Conservation (phyloP, 2,888 invertebrate genomes). For the Yponomeuta cagnagella region DNA sequence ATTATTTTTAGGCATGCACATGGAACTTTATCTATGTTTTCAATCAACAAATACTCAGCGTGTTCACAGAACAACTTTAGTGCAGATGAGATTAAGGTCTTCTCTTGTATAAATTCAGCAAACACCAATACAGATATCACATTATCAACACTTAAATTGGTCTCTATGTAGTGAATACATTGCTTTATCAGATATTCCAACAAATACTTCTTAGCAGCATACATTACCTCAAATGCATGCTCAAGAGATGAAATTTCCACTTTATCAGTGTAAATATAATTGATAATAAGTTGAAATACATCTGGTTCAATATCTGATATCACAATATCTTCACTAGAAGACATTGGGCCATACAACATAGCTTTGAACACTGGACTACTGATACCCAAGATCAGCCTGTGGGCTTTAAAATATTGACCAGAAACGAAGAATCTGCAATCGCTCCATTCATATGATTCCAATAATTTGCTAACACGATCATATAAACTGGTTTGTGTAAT, state of each 20-base stretch:
- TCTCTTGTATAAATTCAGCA: constrained; percentile 75
- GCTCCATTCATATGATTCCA: constrained; percentile 71
- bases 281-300: constrained; percentile 76
- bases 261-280: constrained; percentile 78
- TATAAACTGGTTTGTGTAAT: constrained; percentile 52
- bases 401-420: constrained; percentile 71
- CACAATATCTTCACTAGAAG: constrained; percentile 61
- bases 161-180: constrained; percentile 71
- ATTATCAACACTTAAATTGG: constrained; percentile 74
- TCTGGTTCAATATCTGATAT: constrained; percentile 77
- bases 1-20: constrained; percentile 63
- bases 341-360: constrained; percentile 79
- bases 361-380: constrained; percentile 82
- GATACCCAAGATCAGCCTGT: constrained; percentile 78
- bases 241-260: constrained; percentile 71
- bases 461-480: constrained; percentile 62
- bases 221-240: constrained; percentile 78
- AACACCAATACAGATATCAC: constrained; percentile 77
- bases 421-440: constrained; percentile 77
- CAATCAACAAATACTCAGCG: constrained; percentile 69
- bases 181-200: constrained; percentile 67
- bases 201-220: constrained; percentile 81
- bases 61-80: constrained; percentile 74
- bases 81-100: constrained; percentile 67
- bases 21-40: constrained; percentile 66